Evolutionary conservation across 2,888 invertebrate genomes (phyloP).

Genomic region (Ischnura elegans): DNA sequence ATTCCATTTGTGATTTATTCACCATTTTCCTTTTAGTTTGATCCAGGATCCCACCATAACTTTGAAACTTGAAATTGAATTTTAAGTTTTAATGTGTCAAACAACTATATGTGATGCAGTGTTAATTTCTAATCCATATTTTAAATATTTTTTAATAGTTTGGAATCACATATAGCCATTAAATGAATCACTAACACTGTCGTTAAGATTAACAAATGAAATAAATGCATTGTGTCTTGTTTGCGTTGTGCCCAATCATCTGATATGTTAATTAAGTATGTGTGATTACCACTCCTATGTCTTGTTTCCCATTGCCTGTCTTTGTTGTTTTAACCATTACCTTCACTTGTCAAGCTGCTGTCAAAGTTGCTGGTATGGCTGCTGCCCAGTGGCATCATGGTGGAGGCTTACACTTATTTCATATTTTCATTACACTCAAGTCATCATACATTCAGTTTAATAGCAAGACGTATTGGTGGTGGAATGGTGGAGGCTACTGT

Average conservation of each 20-base stretch:
- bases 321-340: slow-evolving; percentile 49
- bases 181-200: background rate
- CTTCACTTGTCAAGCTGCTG: slow-evolving; percentile 53
- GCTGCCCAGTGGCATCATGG: slow-evolving; percentile 66
- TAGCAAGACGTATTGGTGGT: slow-evolving; percentile 47
- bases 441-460: slow-evolving; percentile 11
- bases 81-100: background rate
- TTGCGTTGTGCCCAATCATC: background rate
- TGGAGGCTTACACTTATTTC: slow-evolving; percentile 59
- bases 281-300: background rate
- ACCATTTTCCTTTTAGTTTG: too few species aligned
- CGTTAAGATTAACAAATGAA: background rate
- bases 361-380: slow-evolving; percentile 50
- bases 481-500: slow-evolving; percentile 63
- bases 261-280: background rate
- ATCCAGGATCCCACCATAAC: too few species aligned
- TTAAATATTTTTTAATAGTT: background rate
- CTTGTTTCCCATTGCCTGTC: slow-evolving; percentile 17
- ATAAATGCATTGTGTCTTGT: background rate
- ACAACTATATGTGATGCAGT: background rate
- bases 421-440: slow-evolving; percentile 18
- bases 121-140: background rate
- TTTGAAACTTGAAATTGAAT: background rate
- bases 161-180: background rate
- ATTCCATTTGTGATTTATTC: too few species aligned